These are phyloP conservation scores for Cossypha niveicapilla DNA, from an alignment of 2,797 vertebrate species.

Conservation along the genomic window DNA sequence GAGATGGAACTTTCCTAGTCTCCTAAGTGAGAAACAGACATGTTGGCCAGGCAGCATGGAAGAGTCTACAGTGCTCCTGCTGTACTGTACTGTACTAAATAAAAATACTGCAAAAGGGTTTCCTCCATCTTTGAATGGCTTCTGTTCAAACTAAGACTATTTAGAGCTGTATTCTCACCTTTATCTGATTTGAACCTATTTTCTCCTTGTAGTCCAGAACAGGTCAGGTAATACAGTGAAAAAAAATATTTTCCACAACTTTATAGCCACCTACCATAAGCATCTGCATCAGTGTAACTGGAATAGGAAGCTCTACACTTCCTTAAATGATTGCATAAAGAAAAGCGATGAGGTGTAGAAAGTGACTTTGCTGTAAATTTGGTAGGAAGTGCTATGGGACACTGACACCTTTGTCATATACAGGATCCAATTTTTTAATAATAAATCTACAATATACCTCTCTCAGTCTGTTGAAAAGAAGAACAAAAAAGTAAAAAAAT, in stretches of 20 bases:
- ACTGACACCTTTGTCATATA: background rate
- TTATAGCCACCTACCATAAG: background rate
- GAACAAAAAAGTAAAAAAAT: background rate
- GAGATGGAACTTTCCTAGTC: slow-evolving; percentile 47
- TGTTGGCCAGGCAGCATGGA: background rate
- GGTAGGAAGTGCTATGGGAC: background rate
- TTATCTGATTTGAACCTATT: background rate
- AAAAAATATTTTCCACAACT: background rate
- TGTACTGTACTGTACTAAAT: background rate
- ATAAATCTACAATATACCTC: background rate
- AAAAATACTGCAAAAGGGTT: background rate
- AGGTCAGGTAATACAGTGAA: background rate
- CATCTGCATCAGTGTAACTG: background rate
- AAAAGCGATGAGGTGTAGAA: background rate
- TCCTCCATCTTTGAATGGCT: background rate
- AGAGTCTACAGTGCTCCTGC: slow-evolving; percentile 3
- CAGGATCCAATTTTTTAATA: background rate
- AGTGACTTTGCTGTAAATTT: background rate
- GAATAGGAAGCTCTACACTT: background rate
- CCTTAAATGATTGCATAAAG: background rate
- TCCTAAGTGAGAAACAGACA: slow-evolving; percentile 45
- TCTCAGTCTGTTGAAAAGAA: background rate
- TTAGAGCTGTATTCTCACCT: background rate
- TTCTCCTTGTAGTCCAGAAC: background rate
- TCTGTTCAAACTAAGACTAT: background rate